phyloP scores from a whole-genome alignment of 2,797 vertebrate genomes.

The Rhinichthys osculus region DNA sequence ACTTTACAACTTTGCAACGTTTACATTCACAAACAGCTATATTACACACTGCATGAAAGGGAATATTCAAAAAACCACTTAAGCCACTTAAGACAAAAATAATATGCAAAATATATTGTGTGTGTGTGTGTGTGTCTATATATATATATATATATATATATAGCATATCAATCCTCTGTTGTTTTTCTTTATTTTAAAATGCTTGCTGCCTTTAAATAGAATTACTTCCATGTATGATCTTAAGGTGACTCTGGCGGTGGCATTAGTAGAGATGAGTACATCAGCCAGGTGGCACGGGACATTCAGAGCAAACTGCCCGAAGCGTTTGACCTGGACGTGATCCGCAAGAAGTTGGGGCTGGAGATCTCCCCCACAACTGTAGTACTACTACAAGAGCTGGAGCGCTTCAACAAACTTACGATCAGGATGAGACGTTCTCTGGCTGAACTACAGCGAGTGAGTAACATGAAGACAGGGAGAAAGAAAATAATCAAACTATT shows the following conservation, averaged over 20 bases:
- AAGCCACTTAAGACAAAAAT: no score
- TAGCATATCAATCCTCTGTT: neutral
- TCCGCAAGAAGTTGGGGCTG: slow-evolving; percentile 80
- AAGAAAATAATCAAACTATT: neutral
- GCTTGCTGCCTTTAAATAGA: neutral
- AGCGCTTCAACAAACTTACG: slow-evolving; percentile 90
- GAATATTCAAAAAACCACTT: no score
- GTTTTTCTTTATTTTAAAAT: neutral
- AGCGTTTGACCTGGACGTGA: slow-evolving; percentile 86
- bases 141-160: no score
- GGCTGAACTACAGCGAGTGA: slow-evolving; percentile 89
- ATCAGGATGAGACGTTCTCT: slow-evolving; percentile 85
- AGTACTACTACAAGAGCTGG: slow-evolving; percentile 93
- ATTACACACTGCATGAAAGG: no score
- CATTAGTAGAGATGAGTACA: slow-evolving; percentile 89
- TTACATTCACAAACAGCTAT: no score
- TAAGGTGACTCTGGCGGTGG: slow-evolving; percentile 86
- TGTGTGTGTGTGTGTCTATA: no score
- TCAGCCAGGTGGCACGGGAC: slow-evolving; percentile 88
- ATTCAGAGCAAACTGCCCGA: slow-evolving; percentile 89
- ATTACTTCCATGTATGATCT: neutral
- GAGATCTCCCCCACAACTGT: slow-evolving; percentile 85
- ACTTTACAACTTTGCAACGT: no score
- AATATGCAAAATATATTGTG: no score
- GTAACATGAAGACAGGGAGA: slow-evolving; percentile 45